A percentile compares a stretch with the other conserved stretches of the same genome.
Conservation (phyloP, 2,888 invertebrate genomes). For the Bombylius discolor region DNA sequence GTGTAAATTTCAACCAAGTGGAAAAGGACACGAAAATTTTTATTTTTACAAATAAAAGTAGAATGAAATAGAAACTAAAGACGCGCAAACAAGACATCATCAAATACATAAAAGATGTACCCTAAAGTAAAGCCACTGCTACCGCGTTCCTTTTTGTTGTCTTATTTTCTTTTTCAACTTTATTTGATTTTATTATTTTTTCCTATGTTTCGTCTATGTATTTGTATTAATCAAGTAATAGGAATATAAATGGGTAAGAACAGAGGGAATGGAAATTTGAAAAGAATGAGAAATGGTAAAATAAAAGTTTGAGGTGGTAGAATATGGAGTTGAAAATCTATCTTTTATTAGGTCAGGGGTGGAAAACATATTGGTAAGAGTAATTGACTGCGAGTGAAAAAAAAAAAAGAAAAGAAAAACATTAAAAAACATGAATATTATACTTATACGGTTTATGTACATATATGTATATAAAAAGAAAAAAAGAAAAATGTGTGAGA, state of each 20-base stretch:
- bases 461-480: background rate
- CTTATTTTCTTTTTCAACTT: background rate
- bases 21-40: conserved; percentile 1
- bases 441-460: background rate
- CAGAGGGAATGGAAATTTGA: too few species aligned
- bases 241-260: too few species aligned
- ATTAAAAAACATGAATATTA: background rate
- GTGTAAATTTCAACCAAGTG: conserved; percentile 3
- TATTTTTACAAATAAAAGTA: background rate
- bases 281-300: too few species aligned
- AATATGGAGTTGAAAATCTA: too few species aligned
- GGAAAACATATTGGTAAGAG: conserved; percentile 5
- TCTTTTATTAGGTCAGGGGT: conserved; percentile 4
- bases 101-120: background rate
- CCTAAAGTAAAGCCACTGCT: background rate
- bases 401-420: conserved; percentile 2
- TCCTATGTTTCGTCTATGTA: background rate
- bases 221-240: background rate
- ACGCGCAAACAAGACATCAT: conserved; percentile 7
- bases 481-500: conserved; percentile 2
- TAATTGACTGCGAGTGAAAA: conserved; percentile 7
- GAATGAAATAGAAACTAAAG: background rate
- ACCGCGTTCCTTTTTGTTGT: background rate
- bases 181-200: background rate
- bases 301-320: too few species aligned